These are phyloP conservation scores for Butorides virescens DNA, from an alignment of 2,113 vertebrate species.

Conservation along the genomic window DNA sequence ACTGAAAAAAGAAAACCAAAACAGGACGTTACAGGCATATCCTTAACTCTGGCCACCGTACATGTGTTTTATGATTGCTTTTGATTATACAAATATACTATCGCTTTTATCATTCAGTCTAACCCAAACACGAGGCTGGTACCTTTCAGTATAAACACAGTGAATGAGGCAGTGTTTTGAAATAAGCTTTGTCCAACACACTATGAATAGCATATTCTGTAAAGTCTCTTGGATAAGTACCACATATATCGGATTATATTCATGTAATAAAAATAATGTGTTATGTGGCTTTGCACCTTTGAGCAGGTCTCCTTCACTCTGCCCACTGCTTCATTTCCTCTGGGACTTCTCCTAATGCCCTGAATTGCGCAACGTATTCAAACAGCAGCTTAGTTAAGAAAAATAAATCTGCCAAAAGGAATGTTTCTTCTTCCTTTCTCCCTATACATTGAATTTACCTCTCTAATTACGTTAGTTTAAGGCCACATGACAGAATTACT, in stretches of 20 bases:
- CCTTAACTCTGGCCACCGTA: not conserved
- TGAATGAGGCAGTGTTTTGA: conserved; percentile 19
- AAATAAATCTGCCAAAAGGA: not conserved
- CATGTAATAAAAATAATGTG: conserved; percentile 20
- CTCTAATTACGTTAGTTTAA: not conserved
- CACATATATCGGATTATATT: conserved; percentile 8
- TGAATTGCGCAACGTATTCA: not conserved
- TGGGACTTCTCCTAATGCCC: not conserved
- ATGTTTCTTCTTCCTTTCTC: not conserved
- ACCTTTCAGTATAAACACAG: not conserved
- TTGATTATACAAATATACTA: not conserved
- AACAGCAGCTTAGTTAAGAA: not conserved
- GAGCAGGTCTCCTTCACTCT: conserved; percentile 16
- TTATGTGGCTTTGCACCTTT: conserved; percentile 10
- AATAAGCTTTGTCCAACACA: conserved; percentile 2
- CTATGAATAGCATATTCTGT: conserved; percentile 22
- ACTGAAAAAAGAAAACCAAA: not conserved
- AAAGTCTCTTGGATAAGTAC: conserved; percentile 29
- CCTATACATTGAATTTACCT: not conserved
- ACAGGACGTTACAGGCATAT: not conserved
- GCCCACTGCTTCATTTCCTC: not conserved
- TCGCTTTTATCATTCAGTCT: conserved; percentile 11
- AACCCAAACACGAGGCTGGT: not conserved
- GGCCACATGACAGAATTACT: not conserved
- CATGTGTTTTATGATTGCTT: conserved; percentile 7